These are phyloP conservation scores for Aleiodes sp. DNA, from an alignment of 1,140 invertebrate genomes.

Conservation along the genomic window DNA sequence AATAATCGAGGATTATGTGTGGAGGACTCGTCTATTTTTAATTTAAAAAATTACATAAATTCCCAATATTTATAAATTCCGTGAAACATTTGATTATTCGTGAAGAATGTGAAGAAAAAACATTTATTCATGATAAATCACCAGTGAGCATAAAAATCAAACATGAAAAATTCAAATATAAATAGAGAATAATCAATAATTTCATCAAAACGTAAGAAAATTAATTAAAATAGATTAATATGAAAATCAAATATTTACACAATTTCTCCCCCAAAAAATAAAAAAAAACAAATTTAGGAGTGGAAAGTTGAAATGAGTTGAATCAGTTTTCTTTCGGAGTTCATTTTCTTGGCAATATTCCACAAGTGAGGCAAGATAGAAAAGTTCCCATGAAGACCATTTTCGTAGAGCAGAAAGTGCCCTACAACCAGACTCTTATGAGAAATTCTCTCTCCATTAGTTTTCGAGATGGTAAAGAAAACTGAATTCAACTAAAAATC, in stretches of 20 bases:
- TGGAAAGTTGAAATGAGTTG: too few species aligned
- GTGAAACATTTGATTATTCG: neutral
- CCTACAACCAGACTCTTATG: too few species aligned
- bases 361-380: too few species aligned
- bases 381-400: too few species aligned
- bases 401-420: too few species aligned
- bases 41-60: slow-evolving; percentile 6
- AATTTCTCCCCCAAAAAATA: neutral
- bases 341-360: too few species aligned
- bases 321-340: too few species aligned
- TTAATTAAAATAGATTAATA: neutral
- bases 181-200: slow-evolving; percentile 6
- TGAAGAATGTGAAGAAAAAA: too few species aligned
- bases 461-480: too few species aligned
- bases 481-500: too few species aligned
- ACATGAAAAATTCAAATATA: slow-evolving; percentile 26
- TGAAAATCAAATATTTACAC: slow-evolving; percentile 11
- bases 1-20: slow-evolving; percentile 2
- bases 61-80: slow-evolving; percentile 20
- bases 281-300: too few species aligned
- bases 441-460: too few species aligned
- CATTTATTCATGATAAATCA: slow-evolving; percentile 33
- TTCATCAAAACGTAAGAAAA: slow-evolving; percentile 25
- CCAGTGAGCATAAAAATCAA: slow-evolving; percentile 41
- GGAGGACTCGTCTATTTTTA: neutral